Base-by-base conservation (phyloP, 1,140 invertebrate genomes). In the Acromyrmex heyeri region DNA sequence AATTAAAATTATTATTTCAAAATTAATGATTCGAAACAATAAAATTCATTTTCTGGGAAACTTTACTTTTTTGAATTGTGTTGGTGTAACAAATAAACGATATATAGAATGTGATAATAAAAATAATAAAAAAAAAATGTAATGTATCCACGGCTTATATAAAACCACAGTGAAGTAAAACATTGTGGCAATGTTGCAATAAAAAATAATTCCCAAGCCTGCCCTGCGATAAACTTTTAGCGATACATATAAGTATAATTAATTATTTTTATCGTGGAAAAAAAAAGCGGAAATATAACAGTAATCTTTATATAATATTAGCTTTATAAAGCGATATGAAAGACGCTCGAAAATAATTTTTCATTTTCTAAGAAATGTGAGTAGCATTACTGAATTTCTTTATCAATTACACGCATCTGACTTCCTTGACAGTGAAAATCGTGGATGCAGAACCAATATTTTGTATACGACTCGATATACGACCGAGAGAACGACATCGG, bases 221-320 rank as follows among this genome's bases (percentile, higher is more conserved):
- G 24, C 24, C 14, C 12, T 24, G 24, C 14, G 24, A 62, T 50
- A 83, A 83, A 24, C n/a, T 61, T 61, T 27, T 61, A 24, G 2
- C 4, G 24, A 61, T 24, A 10, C 34, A 48, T 48, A 61, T n/a
- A 10, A 14, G n/a, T 18, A 21, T 59, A 73, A 38, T 82, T 61
- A 82, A 82, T 82, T 82, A 61, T 73, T 82, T 24, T 73, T 73
- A 82, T 73, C 53, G 78, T 34, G 16, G 18, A 82, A 59, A 44
- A 10, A 24, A 21, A 48, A n/a, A 2, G n/a, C 10, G 12, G 5
- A 21, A 72, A 24, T 16, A 14, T 38, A 21, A 55, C 0, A 18
- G n/a, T 57, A 75, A 75, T 50, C 27, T 57, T 24, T 61, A 38
- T 6, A 21, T 21, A 21, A 21, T 21, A 55, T 53, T 14, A 27